Base-by-base conservation (phyloP, 2,797 vertebrate species). In the Oreochromis grahami region DNA sequence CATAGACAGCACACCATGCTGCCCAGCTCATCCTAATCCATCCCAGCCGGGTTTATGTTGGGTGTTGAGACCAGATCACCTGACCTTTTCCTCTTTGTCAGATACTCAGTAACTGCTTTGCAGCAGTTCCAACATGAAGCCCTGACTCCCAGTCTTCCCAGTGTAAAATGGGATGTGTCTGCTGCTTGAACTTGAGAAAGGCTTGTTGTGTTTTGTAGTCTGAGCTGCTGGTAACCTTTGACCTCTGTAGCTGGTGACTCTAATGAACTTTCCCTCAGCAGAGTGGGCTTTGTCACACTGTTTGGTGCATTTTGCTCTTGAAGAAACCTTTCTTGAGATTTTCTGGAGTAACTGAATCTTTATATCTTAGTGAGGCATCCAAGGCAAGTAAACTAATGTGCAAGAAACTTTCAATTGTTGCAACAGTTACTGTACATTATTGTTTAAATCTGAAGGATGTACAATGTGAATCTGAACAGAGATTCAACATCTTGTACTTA, bases 401-500 rank as follows among this genome's bases (percentile, higher is more conserved):
- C 19, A 51, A 48, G 45, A 48, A 17, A 7, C 2, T 48, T n/a
- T 51, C 2, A 52, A 52, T 21, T 52, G 50, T 11, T n/a, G n/a
- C 19, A n/a, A 19, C 8, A 3, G 19, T 51, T 41, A 68, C 63
- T 7, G 3, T 2, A 15, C 5, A 43, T 68, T 68, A 15, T 6
- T 41, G 19, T 68, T 26, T 24, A 68, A 41, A 41, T 43, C n/a
- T 43, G n/a, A 41, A 15, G 21, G 36, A 68, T 68, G 63, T 17
- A 70, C 63, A 68, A 7, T 68, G n/a, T 68, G n/a, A 24, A 24
- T 1, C 13, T 53, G n/a, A 24, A 53, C 10, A 52, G n/a, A 55
- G 26, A 3, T 13, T 45, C 14, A 1, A 8, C 34, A 21, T 52
- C 17, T 29, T 76, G 12, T 83, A 90, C 98, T 98, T 94, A 99